A percentile compares a stretch with the other conserved stretches of the same genome.
Evolutionary conservation across 1,140 invertebrate species (phyloP).

Genomic region (Formica exsecta): DNA sequence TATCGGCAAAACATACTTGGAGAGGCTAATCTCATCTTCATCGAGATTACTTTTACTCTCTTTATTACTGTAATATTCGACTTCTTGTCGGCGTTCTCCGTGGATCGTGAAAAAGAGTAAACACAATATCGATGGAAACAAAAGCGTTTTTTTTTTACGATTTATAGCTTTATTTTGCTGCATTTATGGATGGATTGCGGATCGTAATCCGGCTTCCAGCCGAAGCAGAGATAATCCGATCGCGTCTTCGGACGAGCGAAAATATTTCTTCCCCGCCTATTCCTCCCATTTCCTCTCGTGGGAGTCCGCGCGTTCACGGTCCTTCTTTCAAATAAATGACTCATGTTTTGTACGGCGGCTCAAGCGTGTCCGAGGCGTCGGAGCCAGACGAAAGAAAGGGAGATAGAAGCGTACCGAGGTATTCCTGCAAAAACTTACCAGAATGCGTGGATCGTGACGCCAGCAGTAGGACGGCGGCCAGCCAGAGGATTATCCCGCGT

Average conservation of each 20-base stretch:
- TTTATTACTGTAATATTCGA: constrained; percentile 25
- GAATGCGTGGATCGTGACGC: constrained; percentile 79
- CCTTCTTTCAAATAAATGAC: constrained; percentile 71
- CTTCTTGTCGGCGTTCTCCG: neutral
- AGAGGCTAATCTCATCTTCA: constrained; percentile 20
- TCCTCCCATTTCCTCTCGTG: constrained; percentile 55
- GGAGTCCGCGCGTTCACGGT: constrained; percentile 68
- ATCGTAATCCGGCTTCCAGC: constrained; percentile 1
- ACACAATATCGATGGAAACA: constrained; percentile 21
- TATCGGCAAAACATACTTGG: neutral
- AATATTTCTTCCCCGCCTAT: constrained; percentile 57
- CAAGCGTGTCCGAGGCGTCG: constrained; percentile 43
- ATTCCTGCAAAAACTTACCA: constrained; percentile 80
- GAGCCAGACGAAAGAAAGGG: constrained; percentile 52
- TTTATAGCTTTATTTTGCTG: neutral
- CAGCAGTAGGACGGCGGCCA: constrained; percentile 80
- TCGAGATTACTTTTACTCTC: constrained; percentile 49
- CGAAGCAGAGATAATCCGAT: constrained; percentile 53
- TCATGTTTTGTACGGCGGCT: constrained; percentile 64
- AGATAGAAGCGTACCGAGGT: constrained; percentile 30
- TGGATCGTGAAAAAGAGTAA: constrained; percentile 6
- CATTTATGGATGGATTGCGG: constrained; percentile 14
- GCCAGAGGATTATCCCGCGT: constrained; percentile 83
- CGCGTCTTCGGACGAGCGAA: constrained; percentile 44
- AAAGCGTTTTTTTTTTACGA: constrained; percentile 29